Percentiles rank a stretch among this genome's conserved stretches.
phyloP scores from a whole-genome alignment of 2,113 vertebrate species.

The Opisthocomus hoazin region DNA sequence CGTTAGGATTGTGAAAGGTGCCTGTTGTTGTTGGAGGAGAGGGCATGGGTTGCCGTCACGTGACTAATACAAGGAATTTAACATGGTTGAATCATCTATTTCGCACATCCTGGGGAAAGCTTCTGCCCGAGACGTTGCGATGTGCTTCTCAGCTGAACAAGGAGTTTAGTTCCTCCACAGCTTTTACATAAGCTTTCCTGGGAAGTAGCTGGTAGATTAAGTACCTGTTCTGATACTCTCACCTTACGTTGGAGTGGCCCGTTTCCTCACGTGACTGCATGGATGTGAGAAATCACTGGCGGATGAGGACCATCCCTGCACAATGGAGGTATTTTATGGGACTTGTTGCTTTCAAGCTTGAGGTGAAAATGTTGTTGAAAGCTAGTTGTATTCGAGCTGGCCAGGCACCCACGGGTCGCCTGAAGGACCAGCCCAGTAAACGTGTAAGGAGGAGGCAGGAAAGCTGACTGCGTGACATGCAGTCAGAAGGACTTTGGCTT shows the following conservation, averaged over 20 bases:
- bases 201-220: not conserved
- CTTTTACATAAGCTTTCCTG: not conserved
- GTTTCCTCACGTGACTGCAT: not conserved
- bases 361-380: not conserved
- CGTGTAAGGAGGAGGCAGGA: not conserved
- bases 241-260: not conserved
- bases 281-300: not conserved
- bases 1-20: conserved; percentile 5
- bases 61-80: not conserved
- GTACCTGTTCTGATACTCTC: not conserved
- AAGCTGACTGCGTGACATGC: not conserved
- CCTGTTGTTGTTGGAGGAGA: conserved; percentile 32
- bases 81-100: conserved; percentile 33
- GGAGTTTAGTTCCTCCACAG: not conserved
- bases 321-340: conserved; percentile 40
- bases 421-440: not conserved
- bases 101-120: not conserved
- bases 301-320: not conserved
- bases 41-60: conserved; percentile 22
- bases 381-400: not conserved
- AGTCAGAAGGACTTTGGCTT: conserved; percentile 20
- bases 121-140: not conserved
- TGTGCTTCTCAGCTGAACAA: not conserved
- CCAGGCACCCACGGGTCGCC: not conserved
- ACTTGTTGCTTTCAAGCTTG: not conserved